A percentile compares a stretch with the other conserved stretches of the same genome.
These are phyloP conservation scores for Heterocephalus glaber DNA, from an alignment of 2,113 vertebrate species.

Conservation along the genomic window DNA sequence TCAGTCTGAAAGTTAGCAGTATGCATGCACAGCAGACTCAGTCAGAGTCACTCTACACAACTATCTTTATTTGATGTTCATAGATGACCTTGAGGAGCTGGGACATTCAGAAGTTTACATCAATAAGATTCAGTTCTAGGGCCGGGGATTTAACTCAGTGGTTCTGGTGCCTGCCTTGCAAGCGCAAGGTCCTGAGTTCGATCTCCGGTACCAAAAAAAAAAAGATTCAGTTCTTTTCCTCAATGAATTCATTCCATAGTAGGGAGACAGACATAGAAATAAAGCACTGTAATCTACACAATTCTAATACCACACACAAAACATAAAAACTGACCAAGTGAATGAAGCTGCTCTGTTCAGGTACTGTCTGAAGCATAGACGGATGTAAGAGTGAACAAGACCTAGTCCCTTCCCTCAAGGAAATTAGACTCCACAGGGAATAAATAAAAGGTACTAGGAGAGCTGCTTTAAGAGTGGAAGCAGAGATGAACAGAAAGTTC, in stretches of 20 bases:
- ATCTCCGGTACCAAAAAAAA: too few species aligned
- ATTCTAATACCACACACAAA: conserved; percentile 26
- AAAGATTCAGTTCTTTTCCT: conserved; percentile 47
- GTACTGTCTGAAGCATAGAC: not conserved
- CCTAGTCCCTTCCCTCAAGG: not conserved
- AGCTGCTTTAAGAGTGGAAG: not conserved
- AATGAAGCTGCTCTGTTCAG: not conserved
- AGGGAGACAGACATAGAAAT: conserved; percentile 3
- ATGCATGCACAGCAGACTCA: not conserved
- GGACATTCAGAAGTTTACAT: conserved; percentile 26
- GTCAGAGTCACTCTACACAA: not conserved
- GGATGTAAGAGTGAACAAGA: not conserved
- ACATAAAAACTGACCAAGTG: not conserved
- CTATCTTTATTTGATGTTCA: not conserved
- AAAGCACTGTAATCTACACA: not conserved
- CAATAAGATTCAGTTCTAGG: conserved; percentile 32
- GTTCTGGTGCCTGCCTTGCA: too few species aligned
- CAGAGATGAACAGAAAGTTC: not conserved
- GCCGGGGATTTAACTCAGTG: too few species aligned
- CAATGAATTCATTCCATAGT: not conserved
- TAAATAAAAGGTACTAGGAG: not conserved
- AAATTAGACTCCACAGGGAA: not conserved
- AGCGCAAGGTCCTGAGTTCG: too few species aligned
- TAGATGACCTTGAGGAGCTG: not conserved
- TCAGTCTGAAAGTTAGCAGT: not conserved